A percentile compares a stretch with the other conserved stretches of the same genome.
Conservation (phyloP, 2,113 vertebrate species). For the Colossoma macropomum region DNA sequence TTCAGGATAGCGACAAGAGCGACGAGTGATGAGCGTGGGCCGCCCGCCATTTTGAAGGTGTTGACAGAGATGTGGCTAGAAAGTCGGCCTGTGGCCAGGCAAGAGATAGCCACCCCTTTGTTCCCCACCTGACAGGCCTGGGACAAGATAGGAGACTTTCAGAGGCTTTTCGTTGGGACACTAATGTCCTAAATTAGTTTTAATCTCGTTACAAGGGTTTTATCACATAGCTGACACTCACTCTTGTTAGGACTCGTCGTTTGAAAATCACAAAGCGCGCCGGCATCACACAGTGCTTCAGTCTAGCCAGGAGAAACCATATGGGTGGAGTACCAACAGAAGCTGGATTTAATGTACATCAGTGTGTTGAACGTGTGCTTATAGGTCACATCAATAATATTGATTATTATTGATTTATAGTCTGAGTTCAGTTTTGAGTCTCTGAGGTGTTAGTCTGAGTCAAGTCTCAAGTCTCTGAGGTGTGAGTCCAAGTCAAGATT, state of each 20-base stretch:
- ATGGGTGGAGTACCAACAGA: not conserved
- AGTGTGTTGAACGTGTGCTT: not conserved
- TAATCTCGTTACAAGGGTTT: conserved; percentile 57
- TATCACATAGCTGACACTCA: conserved; percentile 56
- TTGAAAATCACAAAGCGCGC: not conserved
- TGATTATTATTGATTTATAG: not conserved
- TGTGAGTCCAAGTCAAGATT: no score
- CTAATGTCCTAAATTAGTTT: conserved; percentile 55
- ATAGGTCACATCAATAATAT: not conserved
- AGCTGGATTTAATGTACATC: not conserved
- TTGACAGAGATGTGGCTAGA: conserved; percentile 51
- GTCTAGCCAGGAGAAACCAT: conserved; percentile 4
- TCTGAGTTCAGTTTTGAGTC: no score
- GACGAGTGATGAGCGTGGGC: conserved; percentile 50
- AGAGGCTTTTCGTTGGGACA: conserved; percentile 43
- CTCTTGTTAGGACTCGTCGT: conserved; percentile 16
- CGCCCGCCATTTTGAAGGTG: conserved; percentile 47
- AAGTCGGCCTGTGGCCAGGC: not conserved
- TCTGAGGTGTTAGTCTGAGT: no score
- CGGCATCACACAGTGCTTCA: not conserved
- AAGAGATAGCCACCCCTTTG: conserved; percentile 43
- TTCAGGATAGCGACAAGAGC: conserved; percentile 39
- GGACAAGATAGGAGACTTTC: not conserved
- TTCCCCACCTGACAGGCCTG: conserved; percentile 34
- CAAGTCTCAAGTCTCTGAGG: no score